Base-by-base conservation (phyloP, 2,888 invertebrate genomes). In the Agriotes lineatus region DNA sequence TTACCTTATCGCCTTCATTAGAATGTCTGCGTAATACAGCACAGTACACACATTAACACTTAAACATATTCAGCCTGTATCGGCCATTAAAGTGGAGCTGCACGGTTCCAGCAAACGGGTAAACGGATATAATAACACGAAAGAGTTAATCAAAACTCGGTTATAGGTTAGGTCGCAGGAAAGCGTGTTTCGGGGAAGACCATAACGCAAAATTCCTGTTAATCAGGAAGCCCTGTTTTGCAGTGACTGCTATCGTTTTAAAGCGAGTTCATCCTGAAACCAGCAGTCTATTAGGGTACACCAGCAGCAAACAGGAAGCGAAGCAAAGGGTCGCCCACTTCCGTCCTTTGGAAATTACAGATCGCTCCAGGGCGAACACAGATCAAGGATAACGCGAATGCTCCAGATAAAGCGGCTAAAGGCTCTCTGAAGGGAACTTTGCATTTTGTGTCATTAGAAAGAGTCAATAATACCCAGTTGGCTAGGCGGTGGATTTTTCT, bases 311-410 rank as follows among this genome's bases (percentile, higher is more conserved):
- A 62, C 62, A 62, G 62, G 62, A 62, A 62, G 62, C 42, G 18
- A 42, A 30, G 54, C 50, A 39, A 61, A 59, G 61, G 61, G 61
- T 61, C 61, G 50, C 50, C 59, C 48, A 37, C 61, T 37, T 61
- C 62, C 62, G 62, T 62, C 54, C 62, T 62, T 54, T 54, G 39
- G 54, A 62, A 62, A 62, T 62, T 62, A 54, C 62, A 54, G 52
- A 62, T 52, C 62, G 62, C 61, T 52, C 48, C 35, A 52, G 48
- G 61, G 52, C 50, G 39, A 62, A 62, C 44, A 50, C 52, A 62
- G 62, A 62, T 62, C 62, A 54, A 54, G 52, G 62, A 62, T 62
- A 62, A 52, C 52, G 16, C 25, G 61, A 45, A 48, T 44, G 35
- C 22, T 48, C 20, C 16, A 39, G 62, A 62, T 62, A 62, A 62